A percentile compares a stretch with the other conserved stretches of the same genome.
Conservation (phyloP, 1,140 invertebrate genomes). For the Polyergus mexicanus region DNA sequence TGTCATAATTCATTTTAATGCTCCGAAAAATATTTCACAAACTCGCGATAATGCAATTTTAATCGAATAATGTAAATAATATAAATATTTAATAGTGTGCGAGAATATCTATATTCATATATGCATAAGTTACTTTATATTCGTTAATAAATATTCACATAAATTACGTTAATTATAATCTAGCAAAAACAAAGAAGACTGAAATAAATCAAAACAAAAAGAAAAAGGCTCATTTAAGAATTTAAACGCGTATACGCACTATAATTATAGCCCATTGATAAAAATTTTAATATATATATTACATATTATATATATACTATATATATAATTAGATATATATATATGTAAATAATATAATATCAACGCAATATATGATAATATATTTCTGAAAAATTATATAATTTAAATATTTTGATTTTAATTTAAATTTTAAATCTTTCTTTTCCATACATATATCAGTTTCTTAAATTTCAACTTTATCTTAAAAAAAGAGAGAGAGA, state of each 20-base stretch:
- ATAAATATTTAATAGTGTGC: background rate
- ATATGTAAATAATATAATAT: too few species aligned
- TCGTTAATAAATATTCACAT: background rate
- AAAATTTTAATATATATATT: too few species aligned
- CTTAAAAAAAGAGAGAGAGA: too few species aligned
- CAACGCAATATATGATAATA: too few species aligned
- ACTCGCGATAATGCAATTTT: conserved; percentile 48
- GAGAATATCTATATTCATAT: background rate
- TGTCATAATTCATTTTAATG: background rate
- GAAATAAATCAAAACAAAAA: background rate
- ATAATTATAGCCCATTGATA: background rate
- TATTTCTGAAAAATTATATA: too few species aligned
- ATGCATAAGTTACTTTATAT: background rate
- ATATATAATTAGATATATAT: too few species aligned
- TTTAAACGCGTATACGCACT: background rate
- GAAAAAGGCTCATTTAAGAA: background rate
- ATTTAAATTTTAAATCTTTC: background rate
- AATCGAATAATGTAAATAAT: conserved; percentile 28
- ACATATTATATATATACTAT: background rate
- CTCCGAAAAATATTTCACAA: background rate
- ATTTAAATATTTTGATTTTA: background rate
- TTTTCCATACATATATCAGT: background rate
- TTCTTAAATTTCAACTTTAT: background rate
- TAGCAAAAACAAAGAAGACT: background rate
- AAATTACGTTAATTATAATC: background rate